These are phyloP conservation scores for Apeira syringaria DNA, from an alignment of 2,888 invertebrate genomes.

Conservation along the genomic window DNA sequence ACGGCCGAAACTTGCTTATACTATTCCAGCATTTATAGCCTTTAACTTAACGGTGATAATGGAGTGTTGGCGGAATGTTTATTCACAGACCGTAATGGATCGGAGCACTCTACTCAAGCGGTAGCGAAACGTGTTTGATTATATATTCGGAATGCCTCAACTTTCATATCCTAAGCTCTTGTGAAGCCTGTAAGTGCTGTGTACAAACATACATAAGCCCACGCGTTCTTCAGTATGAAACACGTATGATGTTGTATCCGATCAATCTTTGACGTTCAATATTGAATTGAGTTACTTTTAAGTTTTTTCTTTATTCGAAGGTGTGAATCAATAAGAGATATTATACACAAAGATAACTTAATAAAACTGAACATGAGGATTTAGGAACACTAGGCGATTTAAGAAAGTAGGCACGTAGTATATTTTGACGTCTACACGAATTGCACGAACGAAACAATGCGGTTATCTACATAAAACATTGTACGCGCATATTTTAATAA, in stretches of 20 bases:
- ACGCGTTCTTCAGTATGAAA: slow-evolving; percentile 23
- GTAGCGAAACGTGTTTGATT: slow-evolving; percentile 72
- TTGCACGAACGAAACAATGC: too few relatives aligned
- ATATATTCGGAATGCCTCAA: slow-evolving; percentile 57
- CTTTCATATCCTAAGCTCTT: slow-evolving; percentile 65
- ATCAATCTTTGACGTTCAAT: slow-evolving; percentile 9
- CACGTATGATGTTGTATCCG: slow-evolving; percentile 37
- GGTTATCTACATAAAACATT: too few relatives aligned
- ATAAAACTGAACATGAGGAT: too few relatives aligned
- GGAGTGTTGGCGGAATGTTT: slow-evolving; percentile 53
- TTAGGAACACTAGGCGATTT: too few relatives aligned
- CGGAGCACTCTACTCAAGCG: slow-evolving; percentile 72
- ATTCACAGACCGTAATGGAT: slow-evolving; percentile 69
- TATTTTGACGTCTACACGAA: too few relatives aligned
- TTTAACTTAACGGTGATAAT: slow-evolving; percentile 50
- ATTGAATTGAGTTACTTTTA: background rate
- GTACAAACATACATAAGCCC: slow-evolving; percentile 35
- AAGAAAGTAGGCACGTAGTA: too few relatives aligned
- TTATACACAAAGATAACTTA: too few relatives aligned
- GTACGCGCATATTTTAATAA: too few relatives aligned
- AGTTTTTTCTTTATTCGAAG: background rate
- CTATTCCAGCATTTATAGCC: slow-evolving; percentile 44
- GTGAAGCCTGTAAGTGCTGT: slow-evolving; percentile 44
- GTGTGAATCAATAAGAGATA: too few relatives aligned
- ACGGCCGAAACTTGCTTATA: slow-evolving; percentile 45